Evolutionary conservation across 2,797 vertebrate genomes (phyloP), one percentile per base, ranked within the genome.

Genomic region (Falco cherrug): DNA sequence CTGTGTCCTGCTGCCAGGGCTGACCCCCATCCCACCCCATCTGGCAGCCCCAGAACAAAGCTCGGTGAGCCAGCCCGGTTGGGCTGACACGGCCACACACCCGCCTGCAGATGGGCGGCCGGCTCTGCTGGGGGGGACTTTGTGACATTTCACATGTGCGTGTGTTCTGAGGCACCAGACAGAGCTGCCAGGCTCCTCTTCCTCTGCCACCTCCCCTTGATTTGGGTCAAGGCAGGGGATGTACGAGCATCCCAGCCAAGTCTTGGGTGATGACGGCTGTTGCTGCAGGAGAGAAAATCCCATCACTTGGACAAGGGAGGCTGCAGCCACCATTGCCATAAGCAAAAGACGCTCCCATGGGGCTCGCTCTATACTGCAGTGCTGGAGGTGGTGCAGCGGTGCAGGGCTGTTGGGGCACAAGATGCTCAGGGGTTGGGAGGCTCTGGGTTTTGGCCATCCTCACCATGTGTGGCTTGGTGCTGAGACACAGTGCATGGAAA

Each of bases 21-120:
- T 90, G 96, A 95, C 93, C 95, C 93, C 81, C 16, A 2, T 50
- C 88, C 95, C 90, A 67, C 90, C 94, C 96, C 97, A 97, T 97
- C 97, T 97, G 97, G 94, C 96, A 81, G 94, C 74, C 53, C 78
- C 85, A 35, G 95, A 97, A 97, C 96, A 97, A 97, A 97, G 97
- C 65, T 2, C 4, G 0, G 35, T 0, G 35, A 90, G 97, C 53
- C 6, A 5, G 48, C 82, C 33, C 4, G 20, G 64, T 86, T 79
- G 61, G 56, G 56, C 86, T 74, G 80, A 73, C 83, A 33, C 63
- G n/a, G 13, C 85, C 56, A 35, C 4, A 3, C 69, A 6, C 41
- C 78, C 2, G 9, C 56, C 45, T 5, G 59, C 2, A 26, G 19
- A 5, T 33, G 67, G 90, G 74, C 18, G 22, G 61, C 73, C 25